phyloP scores from a whole-genome alignment of 2,888 invertebrate species.

The Cenopis cana region DNA sequence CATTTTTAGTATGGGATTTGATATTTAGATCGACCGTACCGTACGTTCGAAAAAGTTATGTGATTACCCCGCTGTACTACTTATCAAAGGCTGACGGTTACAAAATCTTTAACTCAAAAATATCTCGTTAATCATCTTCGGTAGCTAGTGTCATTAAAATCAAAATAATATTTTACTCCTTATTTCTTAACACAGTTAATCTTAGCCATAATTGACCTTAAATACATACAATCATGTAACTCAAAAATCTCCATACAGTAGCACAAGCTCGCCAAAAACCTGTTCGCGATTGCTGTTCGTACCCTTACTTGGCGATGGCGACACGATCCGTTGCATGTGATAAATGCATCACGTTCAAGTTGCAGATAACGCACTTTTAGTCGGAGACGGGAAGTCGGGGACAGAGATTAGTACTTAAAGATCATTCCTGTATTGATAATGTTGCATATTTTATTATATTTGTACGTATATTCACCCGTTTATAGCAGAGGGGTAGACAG shows the following conservation, averaged over 20 bases:
- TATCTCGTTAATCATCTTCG: background rate
- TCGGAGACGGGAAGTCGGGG: conserved; percentile 34
- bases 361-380: conserved; percentile 38
- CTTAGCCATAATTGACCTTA: conserved; percentile 13
- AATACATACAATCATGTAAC: conserved; percentile 45
- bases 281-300: conserved; percentile 39
- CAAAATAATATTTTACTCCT: background rate
- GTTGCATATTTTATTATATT: background rate
- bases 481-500: background rate
- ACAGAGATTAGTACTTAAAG: conserved; percentile 28
- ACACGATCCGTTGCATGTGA: conserved; percentile 32
- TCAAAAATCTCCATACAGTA: conserved; percentile 30
- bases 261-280: conserved; percentile 39
- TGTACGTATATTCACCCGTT: background rate
- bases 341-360: conserved; percentile 35
- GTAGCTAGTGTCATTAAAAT: background rate
- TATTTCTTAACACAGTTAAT: background rate
- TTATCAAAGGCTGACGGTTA: too few species aligned
- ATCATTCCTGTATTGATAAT: conserved; percentile 4
- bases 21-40: too few species aligned
- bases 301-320: conserved; percentile 37
- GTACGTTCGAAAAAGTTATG: too few species aligned
- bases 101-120: too few species aligned
- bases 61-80: too few species aligned
- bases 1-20: too few species aligned